These are phyloP conservation scores for Eremophila alpestris DNA, from an alignment of 2,797 vertebrate genomes.

Conservation along the genomic window DNA sequence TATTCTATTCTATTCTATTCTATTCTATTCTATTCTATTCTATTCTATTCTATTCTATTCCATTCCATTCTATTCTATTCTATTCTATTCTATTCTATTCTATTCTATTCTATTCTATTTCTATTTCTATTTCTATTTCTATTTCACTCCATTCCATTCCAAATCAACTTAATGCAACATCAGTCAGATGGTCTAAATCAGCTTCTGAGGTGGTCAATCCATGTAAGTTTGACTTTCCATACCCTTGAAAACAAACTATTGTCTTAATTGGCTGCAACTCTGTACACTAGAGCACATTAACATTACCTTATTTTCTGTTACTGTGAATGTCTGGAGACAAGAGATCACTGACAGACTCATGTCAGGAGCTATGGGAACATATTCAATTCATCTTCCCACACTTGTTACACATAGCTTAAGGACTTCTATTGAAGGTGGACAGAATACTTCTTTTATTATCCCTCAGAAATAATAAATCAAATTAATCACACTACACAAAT, in stretches of 20 bases:
- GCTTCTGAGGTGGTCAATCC: neutral
- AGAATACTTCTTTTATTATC: neutral
- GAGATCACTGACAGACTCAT: neutral
- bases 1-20: neutral
- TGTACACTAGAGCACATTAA: neutral
- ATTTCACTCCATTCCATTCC: neutral
- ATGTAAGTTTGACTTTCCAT: neutral
- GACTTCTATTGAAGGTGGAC: neutral
- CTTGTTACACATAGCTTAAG: neutral
- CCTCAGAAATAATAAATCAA: neutral
- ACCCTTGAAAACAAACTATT: neutral
- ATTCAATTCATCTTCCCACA: neutral
- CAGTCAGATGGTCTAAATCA: neutral
- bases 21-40: neutral
- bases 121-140: neutral
- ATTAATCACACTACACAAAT: neutral
- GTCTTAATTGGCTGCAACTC: neutral
- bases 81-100: neutral
- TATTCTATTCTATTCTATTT: neutral
- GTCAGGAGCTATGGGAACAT: neutral
- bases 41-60: neutral
- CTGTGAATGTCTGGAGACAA: neutral
- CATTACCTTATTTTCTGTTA: neutral
- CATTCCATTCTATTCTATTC: neutral
- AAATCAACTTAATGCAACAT: neutral